Base-by-base conservation (phyloP, 2,888 invertebrate species). In the Macrosiphum euphorbiae region DNA sequence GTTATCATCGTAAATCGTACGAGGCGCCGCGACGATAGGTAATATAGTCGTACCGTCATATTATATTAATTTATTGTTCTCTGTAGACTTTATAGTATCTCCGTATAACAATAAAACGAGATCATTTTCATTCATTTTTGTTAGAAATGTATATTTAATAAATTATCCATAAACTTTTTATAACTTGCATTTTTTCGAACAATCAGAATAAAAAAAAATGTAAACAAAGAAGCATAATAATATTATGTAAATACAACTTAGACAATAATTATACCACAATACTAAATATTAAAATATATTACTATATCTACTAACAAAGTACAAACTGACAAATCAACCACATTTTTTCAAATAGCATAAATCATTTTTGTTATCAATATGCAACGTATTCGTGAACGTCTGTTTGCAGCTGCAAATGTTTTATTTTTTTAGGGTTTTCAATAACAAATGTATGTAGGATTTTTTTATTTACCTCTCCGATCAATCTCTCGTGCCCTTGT, bases 401-500 rank as follows among this genome's bases (percentile, higher is more conserved):
- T 35, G 16, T 67, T 67, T 67, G 35, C 78, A 35, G 8, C 8
- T 35, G 35, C 35, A 78, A 35, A 35, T 35, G 78, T 78, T 78
- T 35, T 16, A 35, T 67, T 67, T 13, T 67, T 67, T 67, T 11
- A n/a, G 16, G n/a, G 67, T 67, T 67, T 67, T 67, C 67, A 67
- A 67, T 67, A n/a, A 1, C 5, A n/a, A 13, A n/a, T 78, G 35
- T 78, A 35, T 78, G 7, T 78, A 78, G 3, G 78, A 20, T 78
- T 78, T 90, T 90, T 90, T 90, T 78, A 52, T 47, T 50, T 26
- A 1, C 26, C 41, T 55, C 55, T 86, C 20, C 44, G 86, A 61
- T 92, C 92, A 88, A 92, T 92, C 92, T 92, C 92, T 92, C 92
- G 47, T 92, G 92, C 92, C n/a, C 86, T 91, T 91, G 35, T 92